phyloP scores from a whole-genome alignment of 2,113 vertebrate species.

The Galbula dea region DNA sequence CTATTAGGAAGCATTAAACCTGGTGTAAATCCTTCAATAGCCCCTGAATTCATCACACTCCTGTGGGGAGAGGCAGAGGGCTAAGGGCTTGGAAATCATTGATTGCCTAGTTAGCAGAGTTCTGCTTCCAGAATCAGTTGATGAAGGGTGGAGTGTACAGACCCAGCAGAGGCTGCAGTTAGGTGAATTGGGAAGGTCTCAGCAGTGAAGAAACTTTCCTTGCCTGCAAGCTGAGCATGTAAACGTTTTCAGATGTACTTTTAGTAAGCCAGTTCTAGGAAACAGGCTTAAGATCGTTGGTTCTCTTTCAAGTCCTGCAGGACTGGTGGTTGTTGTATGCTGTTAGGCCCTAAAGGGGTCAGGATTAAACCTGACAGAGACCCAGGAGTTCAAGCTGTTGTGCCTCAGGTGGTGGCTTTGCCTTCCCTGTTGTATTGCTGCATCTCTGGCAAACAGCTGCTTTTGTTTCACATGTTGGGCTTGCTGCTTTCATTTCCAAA shows the following conservation, averaged over 20 bases:
- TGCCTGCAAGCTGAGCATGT: neutral
- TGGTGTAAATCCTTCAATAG: neutral
- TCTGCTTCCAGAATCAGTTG: neutral
- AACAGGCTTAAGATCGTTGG: neutral
- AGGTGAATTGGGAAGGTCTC: neutral
- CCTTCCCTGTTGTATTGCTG: too few relatives aligned
- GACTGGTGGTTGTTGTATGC: too few relatives aligned
- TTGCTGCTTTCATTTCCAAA: too few relatives aligned
- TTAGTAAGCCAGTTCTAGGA: neutral
- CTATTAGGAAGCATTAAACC: fast-evolving
- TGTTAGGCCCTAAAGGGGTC: too few relatives aligned
- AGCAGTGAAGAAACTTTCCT: neutral
- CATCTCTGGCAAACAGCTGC: too few relatives aligned
- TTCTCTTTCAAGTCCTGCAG: neutral
- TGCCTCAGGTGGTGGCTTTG: too few relatives aligned
- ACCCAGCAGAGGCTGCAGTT: fast-evolving
- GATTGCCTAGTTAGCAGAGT: fast-evolving
- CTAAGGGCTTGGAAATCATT: fast-evolving
- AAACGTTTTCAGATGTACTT: neutral
- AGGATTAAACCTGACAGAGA: too few relatives aligned
- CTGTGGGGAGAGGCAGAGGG: too few relatives aligned
- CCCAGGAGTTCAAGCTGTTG: too few relatives aligned
- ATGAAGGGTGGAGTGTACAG: neutral
- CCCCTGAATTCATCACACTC: neutral
- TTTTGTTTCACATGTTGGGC: too few relatives aligned